Conservation (phyloP, 2,888 invertebrate genomes). For the Amiota minor region DNA sequence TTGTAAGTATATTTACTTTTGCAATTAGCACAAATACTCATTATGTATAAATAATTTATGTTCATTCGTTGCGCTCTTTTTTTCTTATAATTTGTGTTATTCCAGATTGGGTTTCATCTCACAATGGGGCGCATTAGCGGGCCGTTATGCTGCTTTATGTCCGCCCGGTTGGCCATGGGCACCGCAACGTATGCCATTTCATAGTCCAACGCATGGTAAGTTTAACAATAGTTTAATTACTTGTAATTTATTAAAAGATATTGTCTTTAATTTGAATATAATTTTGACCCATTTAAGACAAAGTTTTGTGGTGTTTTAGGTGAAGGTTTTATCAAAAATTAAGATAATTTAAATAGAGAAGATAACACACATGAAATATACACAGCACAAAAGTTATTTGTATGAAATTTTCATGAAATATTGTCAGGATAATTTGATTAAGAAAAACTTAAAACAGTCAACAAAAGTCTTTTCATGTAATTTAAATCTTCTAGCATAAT, state of each 20-base stretch:
- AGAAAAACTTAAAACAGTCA: no score
- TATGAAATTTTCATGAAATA: no score
- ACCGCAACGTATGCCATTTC: slow-evolving; percentile 74
- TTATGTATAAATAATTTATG: slow-evolving; percentile 47
- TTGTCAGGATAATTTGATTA: no score
- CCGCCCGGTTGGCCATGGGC: slow-evolving; percentile 80
- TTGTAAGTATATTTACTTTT: slow-evolving; percentile 27
- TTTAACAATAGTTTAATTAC: slow-evolving; percentile 36
- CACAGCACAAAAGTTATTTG: no score
- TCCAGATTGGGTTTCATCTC: slow-evolving; percentile 87
- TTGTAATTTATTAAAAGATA: background rate
- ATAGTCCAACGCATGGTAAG: slow-evolving; percentile 82
- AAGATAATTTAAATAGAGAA: no score
- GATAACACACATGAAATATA: no score
- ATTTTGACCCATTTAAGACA: no score
- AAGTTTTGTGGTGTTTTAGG: no score
- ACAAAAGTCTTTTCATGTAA: no score
- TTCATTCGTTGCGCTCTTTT: slow-evolving; percentile 21
- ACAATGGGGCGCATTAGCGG: slow-evolving; percentile 86
- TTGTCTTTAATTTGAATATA: background rate
- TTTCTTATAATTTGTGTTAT: slow-evolving; percentile 25
- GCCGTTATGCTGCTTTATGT: slow-evolving; percentile 81
- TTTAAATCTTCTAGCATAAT: no score
- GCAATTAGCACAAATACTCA: slow-evolving; percentile 37
- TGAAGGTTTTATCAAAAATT: no score